Base-by-base conservation (phyloP, 2,797 vertebrate genomes). In the Sebastes trivittatus region DNA sequence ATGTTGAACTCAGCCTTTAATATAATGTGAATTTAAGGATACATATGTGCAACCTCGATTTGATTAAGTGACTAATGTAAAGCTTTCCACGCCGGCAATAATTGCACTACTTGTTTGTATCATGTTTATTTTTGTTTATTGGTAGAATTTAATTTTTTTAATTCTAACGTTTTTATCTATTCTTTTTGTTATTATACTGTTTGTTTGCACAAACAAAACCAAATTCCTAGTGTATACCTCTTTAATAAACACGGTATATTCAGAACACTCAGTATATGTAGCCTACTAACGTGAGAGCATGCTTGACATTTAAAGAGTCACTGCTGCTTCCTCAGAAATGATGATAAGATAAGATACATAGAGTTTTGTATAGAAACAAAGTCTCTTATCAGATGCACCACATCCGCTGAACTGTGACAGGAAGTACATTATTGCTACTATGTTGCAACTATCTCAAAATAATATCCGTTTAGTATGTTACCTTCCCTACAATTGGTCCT, bases 311-410 rank as follows among this genome's bases (percentile, higher is more conserved):
- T 30, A 5, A 22, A 73, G 55, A n/a, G 30, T 20, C 55, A 25
- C 46, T 29, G 23, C 32, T 82, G 61, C 65, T 25, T 25, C 11
- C 32, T 1, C 7, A 11, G 13, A 30, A 14, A 42, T 5, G 74
- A 77, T 77, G 13, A 25, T 60, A 27, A 6, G 42, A 11, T 34
- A 3, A 60, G 29, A 80, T 68, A 38, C 58, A 36, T 5, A 14
- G 20, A 23, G n/a, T n/a, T n/a, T 32, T 72, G 42, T 49, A 3
- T 59, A 4, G 6, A 52, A 72, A 71, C 22, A 59, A 64, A 60
- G 3, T 11, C 6, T 56, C 27, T 65, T 84, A 89, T 87, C 77
- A 59, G 87, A 83, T 89, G 7, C 65, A 38, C 65, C 42, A 29
- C 80, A 86, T 81, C 73, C 68, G 8, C 52, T 52, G 5, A 65